Evolutionary conservation across 2,113 vertebrate genomes (phyloP), one percentile per base, ranked within the genome.

Genomic region (Diphyllodes magnificus): DNA sequence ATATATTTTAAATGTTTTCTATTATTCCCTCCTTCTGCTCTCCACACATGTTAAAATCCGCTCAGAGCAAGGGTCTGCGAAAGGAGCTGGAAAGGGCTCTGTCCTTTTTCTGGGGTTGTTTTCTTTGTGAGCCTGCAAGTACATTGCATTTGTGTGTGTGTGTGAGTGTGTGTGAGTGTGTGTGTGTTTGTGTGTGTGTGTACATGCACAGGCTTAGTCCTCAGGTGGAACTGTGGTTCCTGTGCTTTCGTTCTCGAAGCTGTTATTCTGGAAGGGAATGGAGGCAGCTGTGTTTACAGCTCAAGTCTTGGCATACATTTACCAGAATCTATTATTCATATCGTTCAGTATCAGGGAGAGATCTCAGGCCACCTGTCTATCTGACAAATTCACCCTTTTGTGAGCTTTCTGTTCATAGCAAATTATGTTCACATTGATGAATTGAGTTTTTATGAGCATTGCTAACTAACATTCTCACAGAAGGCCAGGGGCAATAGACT

Each of bases 241-340:
- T 98, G 98, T 98, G 98, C 98, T 98, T 98, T 99, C 98, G 98
- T 99, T 98, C 99, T 99, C 99, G 98, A 99, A 99, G 99, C 99
- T 99, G 99, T 99, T 99, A 99, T 99, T 99, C 99, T 99, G 99
- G 99, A 99, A 98, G 98, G 98, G 99, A 99, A 99, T 98, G 98
- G 98, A 99, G 98, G 99, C 99, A 99, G 99, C 99, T 99, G 99
- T 99, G 99, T 99, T 99, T 99, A 99, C 99, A 99, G 99, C 98
- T 99, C 98, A 98, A 99, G 99, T 99, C 98, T 99, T 99, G 99
- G 99, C 99, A 99, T 99, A 99, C 99, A 99, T 99, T 99, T 99
- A 99, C 99, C 99, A 99, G 99, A 99, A 99, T 99, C 99, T 99
- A 99, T 99, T 99, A 99, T 99, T 99, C 99, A 99, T 99, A 99